Base-by-base conservation (phyloP, 2,797 vertebrate genomes). In the Labeo calbasu region DNA sequence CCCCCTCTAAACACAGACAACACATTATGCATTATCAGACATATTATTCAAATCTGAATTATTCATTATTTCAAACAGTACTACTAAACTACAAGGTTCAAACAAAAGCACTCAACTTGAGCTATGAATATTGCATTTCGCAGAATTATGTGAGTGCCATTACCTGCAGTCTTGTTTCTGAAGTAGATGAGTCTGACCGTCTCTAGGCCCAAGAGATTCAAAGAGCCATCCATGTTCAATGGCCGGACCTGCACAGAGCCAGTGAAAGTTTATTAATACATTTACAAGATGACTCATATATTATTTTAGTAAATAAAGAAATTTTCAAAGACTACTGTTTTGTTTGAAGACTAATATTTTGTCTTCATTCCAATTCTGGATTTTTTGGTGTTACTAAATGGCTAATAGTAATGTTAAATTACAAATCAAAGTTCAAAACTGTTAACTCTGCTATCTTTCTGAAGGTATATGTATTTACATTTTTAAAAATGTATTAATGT, bases 111-210 rank as follows among this genome's bases (percentile, higher is more conserved):
- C 21, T n/a, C 19, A 61, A 53, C 19, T 5, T 32, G 32, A 55
- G 12, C 51, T 77, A 88, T 82, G 87, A 88, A 76, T 11, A 7
- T 3, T 48, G 5, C 17, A 66, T 77, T 71, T 53, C 1, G 3
- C 15, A n/a, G 23, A 84, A 55, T 55, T 15, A 8, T 65, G 5
- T 43, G 5, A 71, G n/a, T 57, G 43, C 57, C 84, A 95, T 93
- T 93, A 99, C 98, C 98, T 81, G 98, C 98, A 95, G 96, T 97
- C 92, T 99, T 99, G 93, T 99, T 99, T 93, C 98, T 97, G 81
- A 99, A 99, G 94, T 99, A 99, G 93, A 99, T 97, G 84, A 99
- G 96, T 72, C 98, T 94, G 84, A 99, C 95, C 0, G 98, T 99
- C 90, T 99, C 98, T 92, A 97, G 91, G 4, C 96, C 97, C 90